Conservation (phyloP, 2,797 vertebrate species). For the Cirrhinus mrigala region DNA sequence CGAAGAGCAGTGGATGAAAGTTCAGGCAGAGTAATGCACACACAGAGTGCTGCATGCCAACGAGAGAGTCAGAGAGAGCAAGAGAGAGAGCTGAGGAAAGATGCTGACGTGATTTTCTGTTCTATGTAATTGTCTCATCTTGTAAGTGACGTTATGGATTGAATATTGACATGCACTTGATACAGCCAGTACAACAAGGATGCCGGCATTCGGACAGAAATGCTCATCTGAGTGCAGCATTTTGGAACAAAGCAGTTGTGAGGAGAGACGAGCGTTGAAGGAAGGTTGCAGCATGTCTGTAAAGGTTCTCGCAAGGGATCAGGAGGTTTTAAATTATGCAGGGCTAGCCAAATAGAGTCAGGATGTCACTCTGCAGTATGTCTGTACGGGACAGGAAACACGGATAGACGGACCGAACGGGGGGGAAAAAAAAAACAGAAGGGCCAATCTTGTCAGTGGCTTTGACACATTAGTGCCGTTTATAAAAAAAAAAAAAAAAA, state of each 20-base stretch:
- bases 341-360: conserved; percentile 49
- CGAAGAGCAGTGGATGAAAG: conserved; percentile 60
- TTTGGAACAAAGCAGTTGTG: background rate
- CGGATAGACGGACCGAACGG: conserved; percentile 32
- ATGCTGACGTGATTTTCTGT: conserved; percentile 64
- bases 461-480: conserved; percentile 36
- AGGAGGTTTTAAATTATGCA: conserved; percentile 67
- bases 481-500: no score
- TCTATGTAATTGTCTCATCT: conserved; percentile 69
- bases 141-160: conserved; percentile 69
- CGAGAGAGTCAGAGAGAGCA: background rate
- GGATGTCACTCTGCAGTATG: conserved; percentile 46
- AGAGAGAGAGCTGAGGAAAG: conserved; percentile 46
- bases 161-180: conserved; percentile 65
- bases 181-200: conserved; percentile 56
- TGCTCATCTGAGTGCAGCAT: conserved; percentile 1
- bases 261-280: conserved; percentile 37
- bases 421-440: background rate
- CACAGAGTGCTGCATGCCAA: conserved; percentile 47
- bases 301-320: conserved; percentile 45
- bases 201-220: conserved; percentile 22
- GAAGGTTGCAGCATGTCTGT: conserved; percentile 37
- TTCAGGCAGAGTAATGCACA: conserved; percentile 61
- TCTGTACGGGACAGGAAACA: conserved; percentile 46
- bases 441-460: conserved; percentile 18